Evolutionary conservation across 2,113 vertebrate species (phyloP).

Genomic region (Alectura lathami): DNA sequence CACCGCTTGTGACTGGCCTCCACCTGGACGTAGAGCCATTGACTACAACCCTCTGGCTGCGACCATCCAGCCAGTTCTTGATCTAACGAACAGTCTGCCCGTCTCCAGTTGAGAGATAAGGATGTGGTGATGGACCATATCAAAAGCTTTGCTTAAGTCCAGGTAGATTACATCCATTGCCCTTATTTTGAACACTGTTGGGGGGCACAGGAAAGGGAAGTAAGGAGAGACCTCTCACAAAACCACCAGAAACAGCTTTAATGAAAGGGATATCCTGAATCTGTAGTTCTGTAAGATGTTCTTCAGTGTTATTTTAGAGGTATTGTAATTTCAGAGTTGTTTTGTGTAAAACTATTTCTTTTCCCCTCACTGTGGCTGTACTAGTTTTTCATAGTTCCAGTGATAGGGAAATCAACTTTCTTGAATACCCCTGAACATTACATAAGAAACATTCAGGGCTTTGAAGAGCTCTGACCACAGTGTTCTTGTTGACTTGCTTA

Average conservation of each 20-base stretch:
- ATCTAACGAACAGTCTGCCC: too few relatives aligned
- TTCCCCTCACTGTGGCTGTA: background rate
- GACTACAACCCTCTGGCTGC: too few relatives aligned
- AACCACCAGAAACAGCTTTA: background rate
- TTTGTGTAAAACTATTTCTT: background rate
- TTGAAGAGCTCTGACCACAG: background rate
- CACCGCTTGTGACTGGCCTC: too few relatives aligned
- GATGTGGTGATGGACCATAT: too few relatives aligned
- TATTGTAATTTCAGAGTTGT: background rate
- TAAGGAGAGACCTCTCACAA: background rate
- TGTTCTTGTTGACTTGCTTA: background rate
- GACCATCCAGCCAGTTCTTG: too few relatives aligned
- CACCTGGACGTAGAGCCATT: too few relatives aligned
- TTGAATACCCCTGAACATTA: background rate
- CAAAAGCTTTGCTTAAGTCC: too few relatives aligned
- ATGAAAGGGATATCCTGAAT: background rate
- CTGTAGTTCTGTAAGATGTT: background rate
- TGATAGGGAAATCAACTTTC: fast-evolving
- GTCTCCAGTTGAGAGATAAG: too few relatives aligned
- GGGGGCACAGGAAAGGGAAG: background rate
- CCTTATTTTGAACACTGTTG: background rate
- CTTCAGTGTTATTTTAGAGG: background rate
- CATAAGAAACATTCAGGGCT: background rate
- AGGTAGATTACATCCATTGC: too few relatives aligned
- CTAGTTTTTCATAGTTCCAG: background rate